Base-by-base conservation (phyloP, 64 coral and sea anemone genomes). In the Acropora tenuis region DNA sequence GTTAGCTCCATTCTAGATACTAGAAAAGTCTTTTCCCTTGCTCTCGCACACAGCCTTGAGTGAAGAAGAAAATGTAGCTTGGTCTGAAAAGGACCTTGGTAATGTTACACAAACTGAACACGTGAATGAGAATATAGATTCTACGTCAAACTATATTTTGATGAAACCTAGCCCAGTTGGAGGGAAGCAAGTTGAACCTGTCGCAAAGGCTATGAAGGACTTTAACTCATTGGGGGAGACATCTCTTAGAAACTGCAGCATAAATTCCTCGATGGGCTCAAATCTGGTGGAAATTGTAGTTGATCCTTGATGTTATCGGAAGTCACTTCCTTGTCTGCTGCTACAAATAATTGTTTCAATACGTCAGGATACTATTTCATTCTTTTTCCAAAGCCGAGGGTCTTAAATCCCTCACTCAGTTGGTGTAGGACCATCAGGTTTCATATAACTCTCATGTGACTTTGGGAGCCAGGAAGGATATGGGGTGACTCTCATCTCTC, bases 91-190 rank as follows among this genome's bases (percentile, higher is more conserved):
- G 50, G 69, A 49, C 78, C 52, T 80, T 59, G 89, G 89, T 53
- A 91, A 72, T 42, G 89, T 83, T 91, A 91, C 20, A 40, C 18
- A 47, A 53, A 67, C 44, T 19, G 84, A 47, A 58, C 81, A 92
- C 44, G 90, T 86, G 17, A 74, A 92, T 86, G 82, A 81, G 77
- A 92, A 92, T 60, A 92, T 84, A 11, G 90, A 92, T 77, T 83
- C 79, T 46, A 77, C 73, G 15, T 84, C 55, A 48, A 86, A 92
- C 73, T 78, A 77, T 55, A 92, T 65, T 20, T 41, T 47, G 48
- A 92, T 86, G 46, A 86, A 78, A 73, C 90, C 90, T 67, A 86
- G 72, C 59, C 90, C 90, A 86, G 86, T 86, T 40, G 77, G 59
- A 72, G 90, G 72, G 58, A 92, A 58, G 17, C 42, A 63, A 50